Conservation (phyloP, 1,140 invertebrate species). For the Semibalanus balanoides region DNA sequence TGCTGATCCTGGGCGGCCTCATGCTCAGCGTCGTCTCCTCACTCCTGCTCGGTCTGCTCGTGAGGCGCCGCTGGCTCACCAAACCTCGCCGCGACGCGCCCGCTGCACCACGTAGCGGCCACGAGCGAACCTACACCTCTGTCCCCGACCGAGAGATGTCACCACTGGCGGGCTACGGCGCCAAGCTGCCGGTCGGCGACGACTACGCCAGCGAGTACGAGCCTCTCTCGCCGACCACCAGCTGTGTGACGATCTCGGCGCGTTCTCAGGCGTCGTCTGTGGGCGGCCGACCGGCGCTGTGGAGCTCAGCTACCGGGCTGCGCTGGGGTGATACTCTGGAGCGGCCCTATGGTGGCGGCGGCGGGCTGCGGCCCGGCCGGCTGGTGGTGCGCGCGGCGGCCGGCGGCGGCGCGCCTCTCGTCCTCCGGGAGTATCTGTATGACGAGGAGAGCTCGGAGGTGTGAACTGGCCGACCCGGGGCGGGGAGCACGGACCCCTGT, state of each 20-base stretch:
- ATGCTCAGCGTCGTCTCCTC: background rate
- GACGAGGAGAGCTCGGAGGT: background rate
- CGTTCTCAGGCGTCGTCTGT: background rate
- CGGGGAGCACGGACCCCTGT: no score
- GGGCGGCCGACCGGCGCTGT: background rate
- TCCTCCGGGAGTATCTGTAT: background rate
- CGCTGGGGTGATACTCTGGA: background rate
- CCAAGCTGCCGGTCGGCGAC: no score
- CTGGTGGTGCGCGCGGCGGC: no score
- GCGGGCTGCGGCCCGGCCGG: no score
- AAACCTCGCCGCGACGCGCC: background rate
- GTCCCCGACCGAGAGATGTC: background rate
- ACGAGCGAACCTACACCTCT: background rate
- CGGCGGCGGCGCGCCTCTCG: no score
- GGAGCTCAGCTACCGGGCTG: background rate
- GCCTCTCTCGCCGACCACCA: background rate
- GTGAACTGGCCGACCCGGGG: no score
- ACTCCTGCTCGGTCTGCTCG: background rate
- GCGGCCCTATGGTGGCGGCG: no score
- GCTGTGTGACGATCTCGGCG: background rate
- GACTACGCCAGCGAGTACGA: background rate
- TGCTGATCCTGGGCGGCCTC: background rate
- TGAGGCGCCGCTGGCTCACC: background rate
- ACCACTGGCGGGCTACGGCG: background rate
- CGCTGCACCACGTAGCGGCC: background rate